Percentiles rank a stretch among this genome's conserved stretches.
These are phyloP conservation scores for Cervus canadensis DNA, from an alignment of 2,113 vertebrate species.

Conservation along the genomic window DNA sequence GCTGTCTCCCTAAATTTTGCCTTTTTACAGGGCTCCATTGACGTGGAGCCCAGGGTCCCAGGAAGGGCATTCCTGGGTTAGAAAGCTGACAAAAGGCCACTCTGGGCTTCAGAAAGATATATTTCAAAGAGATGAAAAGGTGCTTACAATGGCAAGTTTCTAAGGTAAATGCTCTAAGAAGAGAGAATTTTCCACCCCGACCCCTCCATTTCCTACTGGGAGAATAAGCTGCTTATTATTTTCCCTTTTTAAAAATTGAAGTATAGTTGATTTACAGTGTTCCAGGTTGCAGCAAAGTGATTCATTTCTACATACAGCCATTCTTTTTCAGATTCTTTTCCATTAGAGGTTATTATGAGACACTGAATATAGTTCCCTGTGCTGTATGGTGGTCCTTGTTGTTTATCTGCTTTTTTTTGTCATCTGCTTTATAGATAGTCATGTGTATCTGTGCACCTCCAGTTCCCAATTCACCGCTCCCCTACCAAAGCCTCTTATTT, in stretches of 20 bases:
- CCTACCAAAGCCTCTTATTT: not conserved
- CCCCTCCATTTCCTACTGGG: not conserved
- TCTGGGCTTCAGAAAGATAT: not conserved
- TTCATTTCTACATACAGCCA: not conserved
- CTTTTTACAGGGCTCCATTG: not conserved
- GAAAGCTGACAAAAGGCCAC: not conserved
- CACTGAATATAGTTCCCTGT: not conserved
- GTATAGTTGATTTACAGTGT: not conserved
- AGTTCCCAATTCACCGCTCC: not conserved
- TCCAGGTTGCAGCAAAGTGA: not conserved
- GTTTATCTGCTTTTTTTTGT: not conserved
- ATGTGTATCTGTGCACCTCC: not conserved
- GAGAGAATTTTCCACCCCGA: not conserved
- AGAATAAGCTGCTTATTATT: not conserved
- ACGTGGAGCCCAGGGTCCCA: no score
- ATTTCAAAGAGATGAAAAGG: not conserved
- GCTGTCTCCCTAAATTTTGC: not conserved
- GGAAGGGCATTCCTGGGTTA: not conserved
- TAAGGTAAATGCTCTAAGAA: not conserved
- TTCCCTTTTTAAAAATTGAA: not conserved
- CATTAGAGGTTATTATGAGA: not conserved
- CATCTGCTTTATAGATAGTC: no score
- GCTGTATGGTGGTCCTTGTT: not conserved
- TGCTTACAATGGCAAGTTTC: fast-evolving
- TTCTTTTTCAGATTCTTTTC: not conserved